Evolutionary conservation across 2,113 vertebrate genomes (phyloP).

Genomic region (Tor tambroides): DNA sequence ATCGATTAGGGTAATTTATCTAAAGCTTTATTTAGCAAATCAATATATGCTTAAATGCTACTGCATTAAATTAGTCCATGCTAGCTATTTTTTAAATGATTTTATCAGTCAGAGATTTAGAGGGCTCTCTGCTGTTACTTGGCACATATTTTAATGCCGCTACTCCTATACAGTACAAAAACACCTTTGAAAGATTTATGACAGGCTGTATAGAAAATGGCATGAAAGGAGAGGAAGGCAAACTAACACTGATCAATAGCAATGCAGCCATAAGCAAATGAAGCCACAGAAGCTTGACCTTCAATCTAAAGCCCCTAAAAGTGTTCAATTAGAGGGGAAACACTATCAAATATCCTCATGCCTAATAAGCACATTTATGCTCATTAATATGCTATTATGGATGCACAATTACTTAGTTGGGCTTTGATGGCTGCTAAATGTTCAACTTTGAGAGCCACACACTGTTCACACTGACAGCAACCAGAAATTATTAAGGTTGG

Average conservation of each 20-base stretch:
- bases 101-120: background rate
- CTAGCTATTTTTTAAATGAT: background rate
- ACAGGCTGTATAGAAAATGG: background rate
- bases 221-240: background rate
- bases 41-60: constrained; percentile 6
- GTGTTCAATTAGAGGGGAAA: background rate
- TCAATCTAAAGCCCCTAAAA: background rate
- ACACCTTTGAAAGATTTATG: constrained; percentile 22
- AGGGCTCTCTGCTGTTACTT: background rate
- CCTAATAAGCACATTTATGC: background rate
- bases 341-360: background rate
- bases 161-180: background rate
- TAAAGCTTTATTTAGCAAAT: background rate
- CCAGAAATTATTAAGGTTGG: background rate
- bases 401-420: too few relatives aligned
- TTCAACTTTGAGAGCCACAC: background rate
- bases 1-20: constrained; percentile 3
- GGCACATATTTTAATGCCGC: background rate
- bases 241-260: constrained; percentile 15
- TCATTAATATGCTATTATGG: background rate
- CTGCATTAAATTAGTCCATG: constrained; percentile 6
- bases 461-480: background rate
- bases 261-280: background rate
- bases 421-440: too few relatives aligned
- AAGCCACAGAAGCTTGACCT: background rate